These are phyloP conservation scores for Himalopsyche kuldschensis DNA, from an alignment of 2,888 invertebrate species.

Conservation along the genomic window DNA sequence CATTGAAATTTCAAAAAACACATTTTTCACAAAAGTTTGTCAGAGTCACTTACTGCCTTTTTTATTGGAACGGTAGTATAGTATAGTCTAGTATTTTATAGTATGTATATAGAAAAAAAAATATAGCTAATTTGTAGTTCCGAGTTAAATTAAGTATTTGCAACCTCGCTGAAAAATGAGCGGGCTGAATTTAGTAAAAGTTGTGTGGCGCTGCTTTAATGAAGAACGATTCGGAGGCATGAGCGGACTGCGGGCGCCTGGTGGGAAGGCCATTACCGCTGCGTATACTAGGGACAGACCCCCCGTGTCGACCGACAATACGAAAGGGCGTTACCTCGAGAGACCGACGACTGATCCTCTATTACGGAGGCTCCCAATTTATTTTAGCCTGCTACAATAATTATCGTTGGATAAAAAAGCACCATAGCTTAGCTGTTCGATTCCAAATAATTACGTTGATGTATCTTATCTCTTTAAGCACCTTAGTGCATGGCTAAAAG, in stretches of 20 bases:
- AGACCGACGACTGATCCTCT: background rate
- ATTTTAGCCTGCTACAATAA: background rate
- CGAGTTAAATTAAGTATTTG: background rate
- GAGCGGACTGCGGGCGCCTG: slow-evolving; percentile 1
- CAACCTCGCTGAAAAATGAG: background rate
- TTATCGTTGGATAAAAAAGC: no score
- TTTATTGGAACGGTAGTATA: no score
- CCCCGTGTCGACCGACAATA: background rate
- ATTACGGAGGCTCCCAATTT: background rate
- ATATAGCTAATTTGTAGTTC: no score
- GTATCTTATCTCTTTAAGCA: no score
- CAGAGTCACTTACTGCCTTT: no score
- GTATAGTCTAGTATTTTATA: no score
- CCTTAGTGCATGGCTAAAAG: no score
- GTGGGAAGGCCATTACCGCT: background rate
- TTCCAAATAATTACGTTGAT: no score
- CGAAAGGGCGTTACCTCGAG: background rate
- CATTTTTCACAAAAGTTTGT: no score
- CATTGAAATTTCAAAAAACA: no score
- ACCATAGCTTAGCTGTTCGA: no score
- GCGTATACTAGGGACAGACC: background rate
- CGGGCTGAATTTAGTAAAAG: background rate
- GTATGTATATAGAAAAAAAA: no score
- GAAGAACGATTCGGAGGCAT: background rate
- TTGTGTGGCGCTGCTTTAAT: background rate